Evolutionary conservation across 37 sponge, comb jelly and placozoan genomes (phyloP).

Genomic region (Aphrocallistes beatrix): DNA sequence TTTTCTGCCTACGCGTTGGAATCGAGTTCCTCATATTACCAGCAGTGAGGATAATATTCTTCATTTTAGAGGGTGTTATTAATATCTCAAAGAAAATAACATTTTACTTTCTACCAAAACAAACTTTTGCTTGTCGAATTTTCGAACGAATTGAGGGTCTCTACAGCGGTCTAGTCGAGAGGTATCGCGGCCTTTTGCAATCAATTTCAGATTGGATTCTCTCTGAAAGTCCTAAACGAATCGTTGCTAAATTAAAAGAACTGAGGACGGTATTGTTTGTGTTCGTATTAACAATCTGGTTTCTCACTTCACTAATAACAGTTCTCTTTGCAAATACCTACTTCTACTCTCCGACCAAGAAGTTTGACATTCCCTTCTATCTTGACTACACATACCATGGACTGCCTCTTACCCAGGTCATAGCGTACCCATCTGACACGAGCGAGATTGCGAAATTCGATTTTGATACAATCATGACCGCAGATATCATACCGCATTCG

Average conservation of each 20-base stretch:
- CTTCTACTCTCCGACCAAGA: background rate
- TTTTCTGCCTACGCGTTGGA: background rate
- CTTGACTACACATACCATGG: constrained; percentile 19
- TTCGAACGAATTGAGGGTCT: background rate
- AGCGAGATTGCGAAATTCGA: background rate
- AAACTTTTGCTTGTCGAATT: background rate
- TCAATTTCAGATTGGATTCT: background rate
- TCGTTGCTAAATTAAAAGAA: background rate
- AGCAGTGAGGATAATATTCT: background rate
- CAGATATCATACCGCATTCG: background rate
- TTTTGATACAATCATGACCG: background rate
- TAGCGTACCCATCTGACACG: background rate
- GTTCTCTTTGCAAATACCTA: background rate
- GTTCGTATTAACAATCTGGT: background rate
- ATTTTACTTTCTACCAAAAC: background rate
- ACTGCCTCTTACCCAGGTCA: background rate
- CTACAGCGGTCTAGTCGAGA: background rate
- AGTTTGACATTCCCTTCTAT: background rate
- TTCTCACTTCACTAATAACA: background rate
- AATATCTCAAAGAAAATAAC: background rate
- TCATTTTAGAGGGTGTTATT: background rate
- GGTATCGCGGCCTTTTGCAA: background rate
- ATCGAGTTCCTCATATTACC: background rate
- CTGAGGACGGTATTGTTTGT: background rate
- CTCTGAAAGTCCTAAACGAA: background rate